phyloP scores from a whole-genome alignment of 2,888 invertebrate species.

The Ophion slaviceki region DNA sequence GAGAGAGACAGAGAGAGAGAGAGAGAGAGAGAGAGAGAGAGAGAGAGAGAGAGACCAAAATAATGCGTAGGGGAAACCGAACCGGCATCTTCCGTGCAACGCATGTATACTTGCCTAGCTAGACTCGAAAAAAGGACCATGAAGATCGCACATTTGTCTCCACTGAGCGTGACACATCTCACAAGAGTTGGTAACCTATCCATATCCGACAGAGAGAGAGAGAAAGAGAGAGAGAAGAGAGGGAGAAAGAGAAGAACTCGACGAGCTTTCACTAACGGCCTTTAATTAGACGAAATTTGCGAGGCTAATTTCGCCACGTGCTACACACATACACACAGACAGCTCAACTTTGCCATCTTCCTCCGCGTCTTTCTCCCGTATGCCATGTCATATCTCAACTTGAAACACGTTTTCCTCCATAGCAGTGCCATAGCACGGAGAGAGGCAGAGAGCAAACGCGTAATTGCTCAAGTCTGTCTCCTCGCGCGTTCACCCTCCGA shows the following conservation, averaged over 20 bases:
- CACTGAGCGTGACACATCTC: constrained; percentile 58
- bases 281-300: constrained; percentile 75
- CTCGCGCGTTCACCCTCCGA: constrained; percentile 64
- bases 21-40: too few relatives aligned
- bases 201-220: constrained; percentile 8
- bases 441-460: constrained; percentile 42
- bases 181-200: constrained; percentile 6
- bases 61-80: background rate
- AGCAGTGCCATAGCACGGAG: background rate
- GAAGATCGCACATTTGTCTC: constrained; percentile 62
- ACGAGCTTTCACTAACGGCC: constrained; percentile 63
- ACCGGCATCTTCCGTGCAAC: constrained; percentile 1
- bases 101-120: constrained; percentile 18
- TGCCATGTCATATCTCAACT: constrained; percentile 43
- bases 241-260: constrained; percentile 36
- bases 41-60: background rate
- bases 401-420: constrained; percentile 31
- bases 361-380: constrained; percentile 15
- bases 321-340: constrained; percentile 20
- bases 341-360: constrained; percentile 22
- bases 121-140: constrained; percentile 30
- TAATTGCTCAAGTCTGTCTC: constrained; percentile 74
- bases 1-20: too few relatives aligned
- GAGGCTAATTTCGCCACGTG: constrained; percentile 74
- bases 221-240: constrained; percentile 10